Evolutionary conservation across 2,113 vertebrate genomes (phyloP).

Genomic region (Oncorhynchus nerka): DNA sequence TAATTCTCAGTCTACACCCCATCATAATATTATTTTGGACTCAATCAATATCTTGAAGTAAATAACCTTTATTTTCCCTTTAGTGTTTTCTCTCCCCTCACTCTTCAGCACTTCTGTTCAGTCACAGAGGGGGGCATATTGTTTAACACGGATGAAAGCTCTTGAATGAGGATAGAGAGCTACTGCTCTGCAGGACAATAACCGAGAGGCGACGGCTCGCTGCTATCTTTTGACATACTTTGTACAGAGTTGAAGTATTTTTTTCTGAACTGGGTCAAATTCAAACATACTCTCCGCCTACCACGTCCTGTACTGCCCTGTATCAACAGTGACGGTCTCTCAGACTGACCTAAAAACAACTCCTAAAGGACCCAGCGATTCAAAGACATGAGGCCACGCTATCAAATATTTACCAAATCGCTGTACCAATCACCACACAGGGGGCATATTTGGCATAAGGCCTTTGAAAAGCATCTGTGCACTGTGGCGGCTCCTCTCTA

Average conservation of each 20-base stretch:
- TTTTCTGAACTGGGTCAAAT: slow-evolving; percentile 59
- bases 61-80: background rate
- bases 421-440: slow-evolving; percentile 42
- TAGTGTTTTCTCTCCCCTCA: slow-evolving; percentile 25
- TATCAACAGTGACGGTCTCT: slow-evolving; percentile 19
- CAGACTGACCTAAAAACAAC: slow-evolving; percentile 70
- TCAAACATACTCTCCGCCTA: slow-evolving; percentile 59
- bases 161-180: slow-evolving; percentile 26
- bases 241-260: slow-evolving; percentile 27
- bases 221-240: slow-evolving; percentile 51
- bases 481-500: slow-evolving; percentile 9
- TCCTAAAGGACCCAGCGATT: slow-evolving; percentile 46
- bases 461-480: slow-evolving; percentile 61
- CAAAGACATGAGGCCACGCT: slow-evolving; percentile 33
- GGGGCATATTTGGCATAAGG: slow-evolving; percentile 34
- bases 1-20: no score
- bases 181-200: slow-evolving; percentile 21
- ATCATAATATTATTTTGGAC: no score
- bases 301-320: slow-evolving; percentile 47
- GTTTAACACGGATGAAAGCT: slow-evolving; percentile 57
- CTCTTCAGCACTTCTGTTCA: slow-evolving; percentile 17
- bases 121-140: slow-evolving; percentile 42
- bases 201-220: slow-evolving; percentile 19
- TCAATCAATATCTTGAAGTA: no score
- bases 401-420: slow-evolving; percentile 70